Evolutionary conservation across 2,797 vertebrate species (phyloP), one percentile per base, ranked within the genome.

Genomic region (Falco columbarius): DNA sequence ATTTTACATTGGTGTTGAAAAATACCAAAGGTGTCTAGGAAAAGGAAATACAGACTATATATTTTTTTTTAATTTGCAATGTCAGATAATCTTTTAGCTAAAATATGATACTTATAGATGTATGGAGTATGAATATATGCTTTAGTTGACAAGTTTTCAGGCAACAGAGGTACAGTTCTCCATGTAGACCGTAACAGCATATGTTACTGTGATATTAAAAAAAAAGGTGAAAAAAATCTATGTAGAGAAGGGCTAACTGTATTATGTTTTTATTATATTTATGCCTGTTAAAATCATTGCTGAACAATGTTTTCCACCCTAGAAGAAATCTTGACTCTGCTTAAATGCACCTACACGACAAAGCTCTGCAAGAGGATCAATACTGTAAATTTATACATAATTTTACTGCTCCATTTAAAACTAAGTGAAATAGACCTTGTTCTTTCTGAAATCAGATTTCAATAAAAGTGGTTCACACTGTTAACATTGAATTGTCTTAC

Each of bases 101-200:
- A 44, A 56, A 63, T 52, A 10, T 0, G 5, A 30, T 3, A 1
- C 1, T 52, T 58, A 56, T 16, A 5, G 8, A 36, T 65, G 10
- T 7, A 34, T 5, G 14, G 6, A 26, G 3, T 54, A 74, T 66
- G 14, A 52, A 44, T 46, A 14, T 12, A 54, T 4, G 19, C 5
- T 86, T 73, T 19, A 66, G 13, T 16, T 70, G 8, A 10, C 26
- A 74, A 56, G 36, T 36, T 36, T 36, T 36, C 36, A 36, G 36
- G 19, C 6, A 51, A 21, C 36, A 21, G 6, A 70, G 29, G 19
- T 59, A 52, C 10, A 46, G 15, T 62, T 14, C 16, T 81, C 20
- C 20, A 42, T 32, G 17, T 15, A 62, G 4, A 22, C 0, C 30
- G 34, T n/a, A 61, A 27, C 27, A 7, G 3, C 61, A 21, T 14